Evolutionary conservation across 2,113 vertebrate genomes (phyloP).

Genomic region (Cavia porcellus): DNA sequence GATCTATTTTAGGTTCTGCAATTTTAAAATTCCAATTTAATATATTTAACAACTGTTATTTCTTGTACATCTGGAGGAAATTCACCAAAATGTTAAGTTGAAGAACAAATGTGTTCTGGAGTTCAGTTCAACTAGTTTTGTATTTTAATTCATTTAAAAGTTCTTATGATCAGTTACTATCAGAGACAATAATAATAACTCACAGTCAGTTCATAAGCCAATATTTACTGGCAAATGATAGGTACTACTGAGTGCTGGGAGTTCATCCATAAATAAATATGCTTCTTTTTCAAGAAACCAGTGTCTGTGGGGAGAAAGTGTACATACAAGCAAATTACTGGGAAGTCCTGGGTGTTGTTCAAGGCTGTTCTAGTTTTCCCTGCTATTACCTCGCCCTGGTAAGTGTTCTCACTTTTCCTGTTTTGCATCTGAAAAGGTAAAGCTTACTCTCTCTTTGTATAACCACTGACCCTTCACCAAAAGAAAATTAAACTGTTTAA

Average conservation of each 20-base stretch:
- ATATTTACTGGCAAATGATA: neutral
- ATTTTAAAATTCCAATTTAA: conserved; percentile 29
- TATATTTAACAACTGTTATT: neutral
- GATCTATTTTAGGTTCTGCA: conserved; percentile 4
- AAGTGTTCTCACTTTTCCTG: neutral
- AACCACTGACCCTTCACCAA: neutral
- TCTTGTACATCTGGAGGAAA: neutral
- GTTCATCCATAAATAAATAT: neutral
- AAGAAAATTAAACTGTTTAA: neutral
- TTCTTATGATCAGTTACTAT: neutral
- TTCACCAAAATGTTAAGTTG: neutral
- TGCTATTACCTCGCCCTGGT: neutral
- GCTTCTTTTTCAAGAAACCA: neutral
- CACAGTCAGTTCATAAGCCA: neutral
- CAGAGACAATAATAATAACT: conserved; percentile 5
- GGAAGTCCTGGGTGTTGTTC: neutral
- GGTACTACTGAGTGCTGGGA: neutral
- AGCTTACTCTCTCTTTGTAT: neutral
- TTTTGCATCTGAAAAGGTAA: neutral
- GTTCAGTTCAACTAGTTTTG: conserved; percentile 18
- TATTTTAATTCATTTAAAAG: conserved; percentile 31
- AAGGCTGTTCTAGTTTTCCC: neutral
- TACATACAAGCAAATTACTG: neutral
- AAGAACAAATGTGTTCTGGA: neutral
- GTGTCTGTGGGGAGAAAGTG: neutral